A percentile compares a stretch with the other conserved stretches of the same genome.
phyloP scores from a whole-genome alignment of 2,888 invertebrate genomes.

The Pandemis heparana region DNA sequence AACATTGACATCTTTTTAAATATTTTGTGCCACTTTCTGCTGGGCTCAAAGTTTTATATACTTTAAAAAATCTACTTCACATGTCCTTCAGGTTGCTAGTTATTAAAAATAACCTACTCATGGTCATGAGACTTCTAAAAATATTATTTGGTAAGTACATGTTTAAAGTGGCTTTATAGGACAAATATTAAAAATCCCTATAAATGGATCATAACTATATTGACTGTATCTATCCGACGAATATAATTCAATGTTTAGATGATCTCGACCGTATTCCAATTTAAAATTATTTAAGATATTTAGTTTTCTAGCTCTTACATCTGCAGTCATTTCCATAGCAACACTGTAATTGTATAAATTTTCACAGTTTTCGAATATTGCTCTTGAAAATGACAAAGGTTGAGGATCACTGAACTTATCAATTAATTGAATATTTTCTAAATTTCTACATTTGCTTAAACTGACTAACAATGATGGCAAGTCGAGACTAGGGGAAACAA shows the following conservation, averaged over 20 bases:
- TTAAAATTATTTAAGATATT: slow-evolving; percentile 60
- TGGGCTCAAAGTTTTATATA: neutral
- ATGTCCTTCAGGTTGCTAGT: neutral
- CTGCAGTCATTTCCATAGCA: slow-evolving; percentile 54
- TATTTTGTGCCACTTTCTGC: neutral
- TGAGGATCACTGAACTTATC: slow-evolving; percentile 53
- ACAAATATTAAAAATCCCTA: slow-evolving; percentile 64
- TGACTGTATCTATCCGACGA: slow-evolving; percentile 45
- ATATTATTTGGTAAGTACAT: neutral
- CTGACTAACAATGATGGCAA: slow-evolving; percentile 61
- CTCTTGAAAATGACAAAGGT: slow-evolving; percentile 56
- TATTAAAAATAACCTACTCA: neutral
- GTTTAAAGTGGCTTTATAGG: slow-evolving; percentile 59
- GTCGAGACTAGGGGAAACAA: slow-evolving; percentile 64
- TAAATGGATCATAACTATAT: slow-evolving; percentile 61
- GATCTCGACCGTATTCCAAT: slow-evolving; percentile 51
- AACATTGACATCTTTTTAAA: neutral
- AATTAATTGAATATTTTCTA: slow-evolving; percentile 70
- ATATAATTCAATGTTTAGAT: slow-evolving; percentile 57
- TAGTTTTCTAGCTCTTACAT: slow-evolving; percentile 50
- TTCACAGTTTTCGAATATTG: slow-evolving; percentile 62
- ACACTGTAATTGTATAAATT: slow-evolving; percentile 67
- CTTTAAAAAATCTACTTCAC: neutral
- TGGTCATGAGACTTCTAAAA: neutral
- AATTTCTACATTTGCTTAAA: slow-evolving; percentile 62